Evolutionary conservation across 1,140 invertebrate genomes (phyloP).

Genomic region (Phymorhynchus buccinoides): DNA sequence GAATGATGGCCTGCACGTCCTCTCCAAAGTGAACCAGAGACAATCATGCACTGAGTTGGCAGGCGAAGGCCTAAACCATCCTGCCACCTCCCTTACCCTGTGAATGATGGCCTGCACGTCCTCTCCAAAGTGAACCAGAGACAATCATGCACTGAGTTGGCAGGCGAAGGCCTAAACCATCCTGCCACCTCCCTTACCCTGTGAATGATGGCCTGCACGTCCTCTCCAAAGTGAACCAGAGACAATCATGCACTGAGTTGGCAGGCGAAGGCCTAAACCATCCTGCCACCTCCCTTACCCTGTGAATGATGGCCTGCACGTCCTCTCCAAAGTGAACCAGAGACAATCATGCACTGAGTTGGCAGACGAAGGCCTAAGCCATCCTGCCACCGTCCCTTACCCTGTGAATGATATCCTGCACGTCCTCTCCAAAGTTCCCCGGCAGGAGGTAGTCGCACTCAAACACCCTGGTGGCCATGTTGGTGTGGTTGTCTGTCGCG

Average conservation of each 20-base stretch:
- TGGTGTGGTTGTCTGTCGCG: conserved; percentile 68
- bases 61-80: no score
- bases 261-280: no score
- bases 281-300: conserved; percentile 51
- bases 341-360: neutral
- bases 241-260: no score
- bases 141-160: no score
- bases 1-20: conserved; percentile 63
- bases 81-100: conserved; percentile 53
- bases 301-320: conserved; percentile 65
- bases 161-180: no score
- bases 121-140: conserved; percentile 59
- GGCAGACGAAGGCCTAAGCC: neutral
- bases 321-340: conserved; percentile 44
- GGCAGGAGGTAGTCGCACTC: conserved; percentile 68
- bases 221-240: conserved; percentile 57
- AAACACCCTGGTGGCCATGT: conserved; percentile 69
- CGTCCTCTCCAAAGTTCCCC: conserved; percentile 56
- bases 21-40: conserved; percentile 60
- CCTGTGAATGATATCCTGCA: conserved; percentile 65
- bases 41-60: no score
- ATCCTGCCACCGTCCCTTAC: conserved; percentile 45
- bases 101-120: conserved; percentile 64
- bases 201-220: conserved; percentile 65
- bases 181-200: conserved; percentile 53